phyloP scores from a whole-genome alignment of 2,797 vertebrate genomes.

The Tympanoctomys barrerae region DNA sequence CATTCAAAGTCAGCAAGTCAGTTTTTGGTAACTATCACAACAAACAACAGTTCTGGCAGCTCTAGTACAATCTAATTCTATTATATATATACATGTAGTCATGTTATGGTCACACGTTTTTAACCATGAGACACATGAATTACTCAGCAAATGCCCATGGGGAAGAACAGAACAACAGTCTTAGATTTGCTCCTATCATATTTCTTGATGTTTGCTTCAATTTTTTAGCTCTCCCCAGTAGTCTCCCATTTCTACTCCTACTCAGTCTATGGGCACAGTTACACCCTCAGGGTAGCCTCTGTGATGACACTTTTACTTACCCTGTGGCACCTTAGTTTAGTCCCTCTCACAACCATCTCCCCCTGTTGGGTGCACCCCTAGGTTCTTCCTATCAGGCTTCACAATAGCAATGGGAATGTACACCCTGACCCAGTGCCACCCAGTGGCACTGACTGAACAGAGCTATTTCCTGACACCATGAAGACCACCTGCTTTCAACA shows the following conservation, averaged over 20 bases:
- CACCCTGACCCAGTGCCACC: no score
- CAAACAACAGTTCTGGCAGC: not conserved
- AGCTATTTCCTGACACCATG: not conserved
- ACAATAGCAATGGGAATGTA: not conserved
- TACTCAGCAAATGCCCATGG: not conserved
- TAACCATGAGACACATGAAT: not conserved
- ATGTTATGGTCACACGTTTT: not conserved
- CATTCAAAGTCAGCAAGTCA: not conserved
- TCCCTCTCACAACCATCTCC: not conserved
- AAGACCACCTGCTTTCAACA: constrained; percentile 18
- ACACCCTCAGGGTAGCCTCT: not conserved
- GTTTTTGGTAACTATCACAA: not conserved
- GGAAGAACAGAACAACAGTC: not conserved
- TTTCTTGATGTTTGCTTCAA: not conserved
- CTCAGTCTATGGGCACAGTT: not conserved
- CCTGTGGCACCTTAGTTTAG: not conserved
- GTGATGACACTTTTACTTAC: not conserved
- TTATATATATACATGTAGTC: not conserved
- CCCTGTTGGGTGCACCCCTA: not conserved
- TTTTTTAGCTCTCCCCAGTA: not conserved
- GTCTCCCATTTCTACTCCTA: not conserved
- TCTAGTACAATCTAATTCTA: not conserved
- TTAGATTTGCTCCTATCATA: not conserved
- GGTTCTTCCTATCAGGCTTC: not conserved
- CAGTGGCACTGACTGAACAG: not conserved